Evolutionary conservation across 2,888 invertebrate species (phyloP), one percentile per base, ranked within the genome.

Genomic region (Gari tellinella): DNA sequence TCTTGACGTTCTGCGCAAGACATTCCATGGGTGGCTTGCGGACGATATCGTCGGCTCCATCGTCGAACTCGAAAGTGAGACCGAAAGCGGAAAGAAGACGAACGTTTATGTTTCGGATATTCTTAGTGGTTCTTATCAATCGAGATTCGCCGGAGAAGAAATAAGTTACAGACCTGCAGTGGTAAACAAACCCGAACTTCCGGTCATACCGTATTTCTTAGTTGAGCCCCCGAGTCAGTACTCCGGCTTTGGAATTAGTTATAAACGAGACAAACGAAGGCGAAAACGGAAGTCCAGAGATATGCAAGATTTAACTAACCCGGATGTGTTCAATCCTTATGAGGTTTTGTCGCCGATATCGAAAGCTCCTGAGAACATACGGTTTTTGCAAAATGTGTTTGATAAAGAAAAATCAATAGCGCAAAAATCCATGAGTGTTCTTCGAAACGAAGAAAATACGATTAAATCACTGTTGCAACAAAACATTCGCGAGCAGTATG

Each of bases 21-120:
- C 72, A 2, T 72, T 72, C 45, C 72, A 76, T 43, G 72, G 76
- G 4, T 76, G 72, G 72, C 14, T 76, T 17, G 76, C 76, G 15
- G 68, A 76, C 45, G 67, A 72, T 15, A 61, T 76, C 41, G 40
- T 72, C 1, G 72, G 65, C 2, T 46, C 67, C 1, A 48, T 37
- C 1, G 46, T 70, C 17, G 60, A 60, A 19, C 26, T 37, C n/a
- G 58, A 37, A 2, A 23, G 19, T 5, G 8, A 25, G 31, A 31
- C 31, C 31, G 31, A 10, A 31, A 31, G 10, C 31, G 31, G 31
- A 31, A 31, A 31, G 4, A 31, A 31, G 10, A 31, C 31, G 31
- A 31, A 4, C 5, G 10, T 31, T 10, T 7, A 31, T 10, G 31
- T 31, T 31, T 31, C 31, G 31, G 31, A 31, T 10, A 31, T 31